Conservation (phyloP, 2,113 vertebrate genomes). For the Sardina pilchardus region DNA sequence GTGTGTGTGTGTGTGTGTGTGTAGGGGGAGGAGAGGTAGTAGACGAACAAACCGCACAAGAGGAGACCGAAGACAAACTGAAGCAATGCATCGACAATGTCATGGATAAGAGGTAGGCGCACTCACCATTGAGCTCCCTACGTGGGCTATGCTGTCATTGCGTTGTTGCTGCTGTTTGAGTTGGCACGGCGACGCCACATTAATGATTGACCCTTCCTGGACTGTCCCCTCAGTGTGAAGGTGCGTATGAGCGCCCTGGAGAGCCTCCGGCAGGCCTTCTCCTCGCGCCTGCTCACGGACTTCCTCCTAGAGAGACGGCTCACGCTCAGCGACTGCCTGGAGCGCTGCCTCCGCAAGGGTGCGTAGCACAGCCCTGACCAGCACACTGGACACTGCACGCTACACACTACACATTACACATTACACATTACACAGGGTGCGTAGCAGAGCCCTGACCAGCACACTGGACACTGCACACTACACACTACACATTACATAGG, state of each 20-base stretch:
- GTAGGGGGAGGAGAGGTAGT: conserved; percentile 76
- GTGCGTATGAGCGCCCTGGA: conserved; percentile 81
- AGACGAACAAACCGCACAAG: conserved; percentile 83
- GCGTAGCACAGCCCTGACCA: background rate
- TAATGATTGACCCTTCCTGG: background rate
- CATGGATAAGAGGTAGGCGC: conserved; percentile 85
- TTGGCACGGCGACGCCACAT: conserved; percentile 50
- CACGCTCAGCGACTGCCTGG: conserved; percentile 83
- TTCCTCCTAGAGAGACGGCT: conserved; percentile 85
- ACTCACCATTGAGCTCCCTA: too few relatives aligned
- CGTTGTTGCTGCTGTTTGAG: conserved; percentile 50
- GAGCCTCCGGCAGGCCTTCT: conserved; percentile 81
- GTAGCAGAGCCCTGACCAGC: too few relatives aligned
- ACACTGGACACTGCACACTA: background rate
- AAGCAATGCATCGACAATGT: conserved; percentile 88
- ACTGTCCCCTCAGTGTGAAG: conserved; percentile 72
- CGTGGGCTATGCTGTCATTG: too few relatives aligned
- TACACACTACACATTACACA: background rate
- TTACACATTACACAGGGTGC: too few relatives aligned
- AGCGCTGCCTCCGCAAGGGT: conserved; percentile 94
- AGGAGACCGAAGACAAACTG: conserved; percentile 86
- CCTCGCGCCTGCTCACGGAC: conserved; percentile 79
- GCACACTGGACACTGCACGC: too few relatives aligned
- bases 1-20: conserved; percentile 22
- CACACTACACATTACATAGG: too few relatives aligned